Percentiles rank a stretch among this genome's conserved stretches.
Conservation (phyloP, 2,888 invertebrate genomes). For the Drepanosiphum platanoidis region DNA sequence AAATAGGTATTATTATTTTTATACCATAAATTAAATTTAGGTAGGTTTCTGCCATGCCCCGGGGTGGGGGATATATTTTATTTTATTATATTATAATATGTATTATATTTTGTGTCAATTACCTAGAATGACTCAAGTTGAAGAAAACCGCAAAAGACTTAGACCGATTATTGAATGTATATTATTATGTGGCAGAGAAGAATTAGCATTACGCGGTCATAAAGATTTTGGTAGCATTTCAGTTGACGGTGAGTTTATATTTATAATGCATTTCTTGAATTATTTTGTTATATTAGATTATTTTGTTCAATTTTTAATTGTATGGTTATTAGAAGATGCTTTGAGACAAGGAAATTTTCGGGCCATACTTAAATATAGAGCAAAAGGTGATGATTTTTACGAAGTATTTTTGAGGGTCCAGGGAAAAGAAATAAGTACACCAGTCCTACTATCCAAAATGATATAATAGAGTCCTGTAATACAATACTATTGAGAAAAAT, state of each 20-base stretch:
- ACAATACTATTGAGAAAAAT: neutral
- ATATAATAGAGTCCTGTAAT: neutral
- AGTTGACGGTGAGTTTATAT: neutral
- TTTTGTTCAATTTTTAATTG: conserved; percentile 9
- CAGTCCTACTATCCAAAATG: neutral
- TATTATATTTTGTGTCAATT: conserved; percentile 15
- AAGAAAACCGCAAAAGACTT: conserved; percentile 9
- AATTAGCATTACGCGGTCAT: conserved; percentile 7
- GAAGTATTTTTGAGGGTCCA: conserved; percentile 14
- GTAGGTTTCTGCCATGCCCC: conserved; percentile 21
- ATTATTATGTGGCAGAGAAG: conserved; percentile 14
- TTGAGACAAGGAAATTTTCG: conserved; percentile 12
- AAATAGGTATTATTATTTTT: conserved; percentile 30
- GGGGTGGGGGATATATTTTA: conserved; percentile 12
- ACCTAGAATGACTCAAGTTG: conserved; percentile 6
- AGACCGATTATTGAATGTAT: conserved; percentile 16
- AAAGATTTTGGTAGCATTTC: conserved; percentile 15
- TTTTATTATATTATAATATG: neutral
- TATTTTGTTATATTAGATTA: neutral
- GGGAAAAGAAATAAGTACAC: conserved; percentile 11
- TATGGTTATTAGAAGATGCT: conserved; percentile 6
- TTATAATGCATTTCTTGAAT: conserved; percentile 2
- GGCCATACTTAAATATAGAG: conserved; percentile 13
- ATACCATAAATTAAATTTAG: conserved; percentile 8
- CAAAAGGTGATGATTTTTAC: conserved; percentile 17